These are phyloP conservation scores for Himalopsyche tibetana DNA, from an alignment of 2,888 invertebrate species.

Conservation along the genomic window DNA sequence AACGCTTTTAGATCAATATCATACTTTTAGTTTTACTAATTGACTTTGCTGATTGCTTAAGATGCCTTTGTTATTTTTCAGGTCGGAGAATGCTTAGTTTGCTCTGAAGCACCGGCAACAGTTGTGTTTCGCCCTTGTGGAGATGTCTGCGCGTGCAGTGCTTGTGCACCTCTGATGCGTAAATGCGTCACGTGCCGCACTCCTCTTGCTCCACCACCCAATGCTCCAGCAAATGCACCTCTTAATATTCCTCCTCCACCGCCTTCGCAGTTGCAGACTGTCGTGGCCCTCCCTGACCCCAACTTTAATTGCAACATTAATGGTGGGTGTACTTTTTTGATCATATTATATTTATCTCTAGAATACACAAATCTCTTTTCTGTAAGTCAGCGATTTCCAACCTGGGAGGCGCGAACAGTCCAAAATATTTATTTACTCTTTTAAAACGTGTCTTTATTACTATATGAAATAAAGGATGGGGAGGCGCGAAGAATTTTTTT, in stretches of 20 bases:
- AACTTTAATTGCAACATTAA: constrained; percentile 61
- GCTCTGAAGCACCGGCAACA: constrained; percentile 94
- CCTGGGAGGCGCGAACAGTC: no score
- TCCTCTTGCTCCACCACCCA: constrained; percentile 76
- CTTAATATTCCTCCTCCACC: constrained; percentile 54
- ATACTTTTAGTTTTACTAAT: no score
- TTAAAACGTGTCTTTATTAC: no score
- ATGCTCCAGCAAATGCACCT: constrained; percentile 67
- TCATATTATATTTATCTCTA: background rate
- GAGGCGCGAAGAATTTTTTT: no score
- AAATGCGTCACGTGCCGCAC: constrained; percentile 97
- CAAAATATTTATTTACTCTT: no score
- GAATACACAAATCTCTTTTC: background rate
- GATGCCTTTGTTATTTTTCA: constrained; percentile 69
- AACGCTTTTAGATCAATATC: no score
- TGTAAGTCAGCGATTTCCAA: no score
- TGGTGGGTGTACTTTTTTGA: constrained; percentile 67
- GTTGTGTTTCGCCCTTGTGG: constrained; percentile 96
- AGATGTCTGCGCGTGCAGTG: constrained; percentile 92
- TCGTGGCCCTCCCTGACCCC: constrained; percentile 45
- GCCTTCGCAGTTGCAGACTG: constrained; percentile 45
- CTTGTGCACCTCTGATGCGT: constrained; percentile 96
- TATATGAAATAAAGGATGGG: no score
- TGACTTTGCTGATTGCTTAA: background rate
- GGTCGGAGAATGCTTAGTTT: constrained; percentile 97